Conservation (phyloP, 2,797 vertebrate genomes). For the Trichosurus vulpecula region DNA sequence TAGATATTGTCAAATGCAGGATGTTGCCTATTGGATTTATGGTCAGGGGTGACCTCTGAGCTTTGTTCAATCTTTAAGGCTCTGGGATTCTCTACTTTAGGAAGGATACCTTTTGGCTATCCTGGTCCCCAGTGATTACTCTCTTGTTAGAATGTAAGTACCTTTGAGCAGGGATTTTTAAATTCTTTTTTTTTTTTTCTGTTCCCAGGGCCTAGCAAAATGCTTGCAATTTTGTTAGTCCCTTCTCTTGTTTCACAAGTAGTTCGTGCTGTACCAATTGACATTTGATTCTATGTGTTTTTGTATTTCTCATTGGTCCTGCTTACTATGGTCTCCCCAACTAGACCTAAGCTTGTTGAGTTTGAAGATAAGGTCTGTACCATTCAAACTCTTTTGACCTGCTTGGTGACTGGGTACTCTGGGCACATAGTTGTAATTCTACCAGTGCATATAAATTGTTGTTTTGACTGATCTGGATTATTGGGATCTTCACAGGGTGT, state of each 20-base stretch:
- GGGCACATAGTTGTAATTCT: neutral
- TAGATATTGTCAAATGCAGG: neutral
- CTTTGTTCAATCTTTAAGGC: neutral
- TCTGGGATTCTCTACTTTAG: neutral
- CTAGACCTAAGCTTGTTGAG: neutral
- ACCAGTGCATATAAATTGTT: neutral
- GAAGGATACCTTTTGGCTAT: neutral
- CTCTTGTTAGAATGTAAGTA: neutral
- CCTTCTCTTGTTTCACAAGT: neutral
- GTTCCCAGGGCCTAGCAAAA: neutral
- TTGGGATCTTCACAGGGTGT: neutral
- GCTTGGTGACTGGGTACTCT: neutral
- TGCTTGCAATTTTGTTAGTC: neutral
- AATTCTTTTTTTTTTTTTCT: neutral
- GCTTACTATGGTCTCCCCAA: neutral
- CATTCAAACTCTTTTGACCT: neutral
- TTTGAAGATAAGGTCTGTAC: neutral
- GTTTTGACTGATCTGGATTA: neutral
- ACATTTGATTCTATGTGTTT: neutral
- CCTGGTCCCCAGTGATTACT: neutral
- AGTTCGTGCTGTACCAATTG: too few relatives aligned
- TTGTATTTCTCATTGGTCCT: neutral
- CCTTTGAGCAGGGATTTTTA: neutral
- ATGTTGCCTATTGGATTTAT: neutral
- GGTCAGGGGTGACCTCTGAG: neutral